A percentile compares a stretch with the other conserved stretches of the same genome.
phyloP scores from a whole-genome alignment of 1,140 invertebrate genomes.

The Drosophila asahinai region DNA sequence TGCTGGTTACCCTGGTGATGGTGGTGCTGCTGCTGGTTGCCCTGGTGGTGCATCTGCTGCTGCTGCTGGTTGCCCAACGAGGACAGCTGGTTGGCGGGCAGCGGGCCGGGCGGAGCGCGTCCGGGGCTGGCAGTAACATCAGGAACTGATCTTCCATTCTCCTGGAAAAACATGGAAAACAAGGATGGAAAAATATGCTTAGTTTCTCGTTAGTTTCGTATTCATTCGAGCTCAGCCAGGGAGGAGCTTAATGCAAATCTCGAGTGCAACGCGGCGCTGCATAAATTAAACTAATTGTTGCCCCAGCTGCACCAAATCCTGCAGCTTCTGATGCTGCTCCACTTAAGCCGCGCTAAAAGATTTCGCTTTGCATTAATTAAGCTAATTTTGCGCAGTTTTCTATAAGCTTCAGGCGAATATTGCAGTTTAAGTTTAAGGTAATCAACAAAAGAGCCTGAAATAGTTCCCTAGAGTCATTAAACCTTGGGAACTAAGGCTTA shows the following conservation, averaged over 20 bases:
- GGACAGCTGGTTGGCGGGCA: slow-evolving; percentile 87
- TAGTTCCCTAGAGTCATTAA: background rate
- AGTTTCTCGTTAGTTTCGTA: slow-evolving; percentile 30
- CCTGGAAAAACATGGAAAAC: slow-evolving; percentile 86
- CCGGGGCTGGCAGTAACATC: slow-evolving; percentile 95
- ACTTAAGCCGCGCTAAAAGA: slow-evolving; percentile 69
- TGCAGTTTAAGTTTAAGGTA: background rate
- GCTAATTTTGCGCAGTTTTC: slow-evolving; percentile 58
- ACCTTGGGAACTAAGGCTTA: background rate
- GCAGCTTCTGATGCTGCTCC: slow-evolving; percentile 5
- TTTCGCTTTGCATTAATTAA: slow-evolving; percentile 77
- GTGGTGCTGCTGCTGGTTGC: slow-evolving; percentile 69
- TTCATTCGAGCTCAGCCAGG: slow-evolving; percentile 28
- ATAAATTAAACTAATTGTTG: slow-evolving; percentile 74
- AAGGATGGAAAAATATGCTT: slow-evolving; percentile 14
- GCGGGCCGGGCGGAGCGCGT: slow-evolving; percentile 90
- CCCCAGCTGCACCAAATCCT: background rate
- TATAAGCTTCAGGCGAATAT: background rate
- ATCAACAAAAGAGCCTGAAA: background rate
- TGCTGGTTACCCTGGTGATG: slow-evolving; percentile 61
- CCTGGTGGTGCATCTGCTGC: slow-evolving; percentile 84
- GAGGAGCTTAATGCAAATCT: slow-evolving; percentile 57
- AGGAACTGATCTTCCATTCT: slow-evolving; percentile 94
- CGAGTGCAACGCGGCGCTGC: slow-evolving; percentile 57
- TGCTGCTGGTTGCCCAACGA: slow-evolving; percentile 78